Conservation (phyloP, 2,113 vertebrate genomes). For the Sclerurus mexicanus region DNA sequence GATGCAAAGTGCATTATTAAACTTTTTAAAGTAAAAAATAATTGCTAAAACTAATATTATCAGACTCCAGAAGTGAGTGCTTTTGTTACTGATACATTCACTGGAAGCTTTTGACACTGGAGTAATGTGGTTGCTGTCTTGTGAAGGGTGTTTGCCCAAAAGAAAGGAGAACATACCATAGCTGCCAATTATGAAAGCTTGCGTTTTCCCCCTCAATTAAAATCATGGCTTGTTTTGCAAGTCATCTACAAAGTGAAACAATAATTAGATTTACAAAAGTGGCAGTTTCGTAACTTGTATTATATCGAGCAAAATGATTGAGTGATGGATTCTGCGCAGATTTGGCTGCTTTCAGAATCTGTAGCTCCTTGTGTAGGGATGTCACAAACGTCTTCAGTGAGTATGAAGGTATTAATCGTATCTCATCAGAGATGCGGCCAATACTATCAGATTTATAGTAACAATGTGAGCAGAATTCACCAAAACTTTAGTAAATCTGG, state of each 20-base stretch:
- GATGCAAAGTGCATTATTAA: not conserved
- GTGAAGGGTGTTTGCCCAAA: not conserved
- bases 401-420: not conserved
- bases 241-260: not conserved
- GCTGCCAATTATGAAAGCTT: not conserved
- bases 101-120: not conserved
- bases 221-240: not conserved
- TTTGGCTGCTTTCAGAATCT: not conserved
- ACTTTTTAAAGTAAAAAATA: not conserved
- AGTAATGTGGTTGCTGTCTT: not conserved
- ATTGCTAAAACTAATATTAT: not conserved
- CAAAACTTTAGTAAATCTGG: not conserved
- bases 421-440: not conserved
- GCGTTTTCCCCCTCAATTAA: not conserved
- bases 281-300: not conserved
- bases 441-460: not conserved
- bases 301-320: not conserved
- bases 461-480: not conserved
- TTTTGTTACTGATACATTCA: not conserved
- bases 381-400: not conserved
- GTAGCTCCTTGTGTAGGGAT: not conserved
- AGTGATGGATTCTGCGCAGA: not conserved
- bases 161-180: not conserved
- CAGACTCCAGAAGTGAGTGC: not conserved
- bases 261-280: not conserved